These are phyloP conservation scores for Callyntrura sp. DNA, from an alignment of 2,888 invertebrate species.

Conservation along the genomic window DNA sequence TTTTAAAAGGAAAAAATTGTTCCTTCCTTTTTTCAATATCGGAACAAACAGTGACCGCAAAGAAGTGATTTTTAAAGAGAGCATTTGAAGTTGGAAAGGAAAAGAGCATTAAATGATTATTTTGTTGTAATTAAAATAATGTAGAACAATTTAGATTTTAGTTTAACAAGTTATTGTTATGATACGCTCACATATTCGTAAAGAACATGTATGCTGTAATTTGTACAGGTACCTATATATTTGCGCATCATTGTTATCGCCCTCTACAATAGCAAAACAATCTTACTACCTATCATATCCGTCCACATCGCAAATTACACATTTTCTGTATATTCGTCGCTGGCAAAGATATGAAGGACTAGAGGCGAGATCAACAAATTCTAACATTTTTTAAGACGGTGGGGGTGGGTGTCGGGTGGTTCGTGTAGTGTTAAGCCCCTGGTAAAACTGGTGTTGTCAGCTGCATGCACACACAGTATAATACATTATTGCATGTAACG, in stretches of 20 bases:
- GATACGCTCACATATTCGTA: not conserved
- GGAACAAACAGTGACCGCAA: not conserved
- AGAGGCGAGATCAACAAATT: slow-evolving; percentile 52
- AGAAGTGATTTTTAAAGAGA: not conserved
- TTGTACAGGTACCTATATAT: not conserved
- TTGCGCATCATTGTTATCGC: not conserved
- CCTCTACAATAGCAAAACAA: too few relatives aligned
- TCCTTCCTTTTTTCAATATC: not conserved
- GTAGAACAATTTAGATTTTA: not conserved
- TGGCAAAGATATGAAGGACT: slow-evolving; percentile 51
- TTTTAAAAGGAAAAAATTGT: slow-evolving; percentile 23
- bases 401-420: not conserved
- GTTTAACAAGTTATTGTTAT: not conserved
- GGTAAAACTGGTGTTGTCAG: slow-evolving; percentile 24
- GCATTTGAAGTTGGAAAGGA: slow-evolving; percentile 3
- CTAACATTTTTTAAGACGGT: not conserved
- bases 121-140: slow-evolving; percentile 38
- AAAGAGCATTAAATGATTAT: slow-evolving; percentile 43
- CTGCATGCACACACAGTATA: not conserved
- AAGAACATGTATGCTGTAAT: not conserved
- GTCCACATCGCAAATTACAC: not conserved
- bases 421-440: not conserved
- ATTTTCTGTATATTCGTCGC: not conserved
- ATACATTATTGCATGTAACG: not conserved
- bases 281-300: not conserved